Base-by-base conservation (phyloP, 2,113 vertebrate species). In the Muntiacus reevesi region DNA sequence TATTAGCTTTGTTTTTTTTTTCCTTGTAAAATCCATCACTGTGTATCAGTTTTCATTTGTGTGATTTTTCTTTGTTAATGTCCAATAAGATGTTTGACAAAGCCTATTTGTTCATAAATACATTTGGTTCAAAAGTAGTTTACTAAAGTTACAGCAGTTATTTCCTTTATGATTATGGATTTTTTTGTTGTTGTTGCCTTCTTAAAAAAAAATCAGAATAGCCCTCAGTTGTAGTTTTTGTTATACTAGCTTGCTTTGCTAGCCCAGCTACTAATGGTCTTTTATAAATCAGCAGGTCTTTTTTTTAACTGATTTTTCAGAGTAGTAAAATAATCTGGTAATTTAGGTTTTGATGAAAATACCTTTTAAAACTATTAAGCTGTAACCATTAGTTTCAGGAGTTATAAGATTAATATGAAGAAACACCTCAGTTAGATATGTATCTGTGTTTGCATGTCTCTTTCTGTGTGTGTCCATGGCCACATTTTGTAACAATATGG, bases 1-100 rank as follows among this genome's bases (percentile, higher is more conserved):
- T 99, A 99, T 99, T 99, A 99, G 99, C 99, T 99, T 99, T 99
- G 99, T 99, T 99, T 99, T 99, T 99, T 99, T 99, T 99, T 98
- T 99, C 98, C 98, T 98, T 99, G 99, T 99, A 99, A 99, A 99
- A 99, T 99, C 99, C 99, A 99, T 99, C 99, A 99, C 98, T 87
- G 14, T 99, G 96, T 98, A 98, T 99, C 98, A 98, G 98, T 99
- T 99, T 98, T 98, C 94, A 98, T 98, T 98, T 98, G 97, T 99
- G 97, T 98, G 98, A 98, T 98, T 98, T 98, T 98, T 98, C 97
- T 98, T 98, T 15, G 19, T 98, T 98, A 98, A 98, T 98, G 95
- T 98, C 99, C 90, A 23, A 60, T 97, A 98, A 95, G 93, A 96
- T 98, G 89, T 98, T 98, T 98, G 97, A 98, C 99, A 98, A 98